Evolutionary conservation across 2,888 invertebrate genomes (phyloP).

Genomic region (Tortrix viridana): DNA sequence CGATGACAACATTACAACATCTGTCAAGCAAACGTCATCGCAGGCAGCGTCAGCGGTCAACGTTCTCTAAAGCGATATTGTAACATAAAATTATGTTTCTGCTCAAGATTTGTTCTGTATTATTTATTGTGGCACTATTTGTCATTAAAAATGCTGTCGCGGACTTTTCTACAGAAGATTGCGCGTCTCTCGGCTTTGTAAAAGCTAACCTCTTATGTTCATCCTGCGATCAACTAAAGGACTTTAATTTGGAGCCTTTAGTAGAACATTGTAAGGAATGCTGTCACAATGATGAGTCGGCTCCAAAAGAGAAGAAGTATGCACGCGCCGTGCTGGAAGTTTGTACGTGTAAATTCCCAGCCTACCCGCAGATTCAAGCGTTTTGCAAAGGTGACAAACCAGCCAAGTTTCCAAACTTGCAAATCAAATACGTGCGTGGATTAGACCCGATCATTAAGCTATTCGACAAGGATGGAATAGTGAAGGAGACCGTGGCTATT

Average conservation of each 20-base stretch:
- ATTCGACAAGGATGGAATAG: constrained; percentile 92
- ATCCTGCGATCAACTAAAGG: constrained; percentile 92
- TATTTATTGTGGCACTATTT: constrained; percentile 42
- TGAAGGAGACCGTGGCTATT: constrained; percentile 95
- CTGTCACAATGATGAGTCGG: constrained; percentile 89
- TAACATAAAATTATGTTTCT: constrained; percentile 34
- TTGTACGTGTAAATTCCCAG: constrained; percentile 99
- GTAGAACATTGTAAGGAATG: constrained; percentile 90
- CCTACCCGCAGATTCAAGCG: constrained; percentile 99
- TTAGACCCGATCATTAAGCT: constrained; percentile 97
- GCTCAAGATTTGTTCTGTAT: constrained; percentile 29
- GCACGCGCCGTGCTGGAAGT: constrained; percentile 97
- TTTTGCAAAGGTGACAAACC: constrained; percentile 97
- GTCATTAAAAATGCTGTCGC: constrained; percentile 51
- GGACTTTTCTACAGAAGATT: constrained; percentile 91
- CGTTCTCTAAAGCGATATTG: not conserved
- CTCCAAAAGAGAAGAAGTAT: constrained; percentile 89
- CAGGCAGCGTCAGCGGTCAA: constrained; percentile 9
- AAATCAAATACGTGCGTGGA: constrained; percentile 96
- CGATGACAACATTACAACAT: not conserved
- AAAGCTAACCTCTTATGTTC: constrained; percentile 94
- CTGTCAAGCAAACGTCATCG: constrained; percentile 32
- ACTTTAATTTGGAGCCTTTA: constrained; percentile 88
- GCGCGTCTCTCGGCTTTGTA: constrained; percentile 92
- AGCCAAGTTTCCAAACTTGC: constrained; percentile 94